Evolutionary conservation across 2,888 invertebrate species (phyloP).

Genomic region (Lasioglossum calceatum): DNA sequence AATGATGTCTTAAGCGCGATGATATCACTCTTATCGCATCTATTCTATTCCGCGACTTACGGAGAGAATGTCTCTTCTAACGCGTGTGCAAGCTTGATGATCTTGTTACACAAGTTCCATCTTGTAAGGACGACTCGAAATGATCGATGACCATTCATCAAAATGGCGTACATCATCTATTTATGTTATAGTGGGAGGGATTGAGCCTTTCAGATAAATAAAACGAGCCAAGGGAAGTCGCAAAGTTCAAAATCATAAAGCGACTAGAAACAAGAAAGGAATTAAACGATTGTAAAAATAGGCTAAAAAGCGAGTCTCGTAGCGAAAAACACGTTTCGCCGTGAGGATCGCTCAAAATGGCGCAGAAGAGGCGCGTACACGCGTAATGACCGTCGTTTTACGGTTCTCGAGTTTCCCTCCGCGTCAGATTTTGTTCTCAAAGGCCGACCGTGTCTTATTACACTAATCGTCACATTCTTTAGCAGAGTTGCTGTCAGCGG

Average conservation of each 20-base stretch:
- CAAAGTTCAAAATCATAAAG: not conserved
- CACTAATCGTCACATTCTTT: slow-evolving; percentile 37
- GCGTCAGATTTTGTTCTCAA: slow-evolving; percentile 35
- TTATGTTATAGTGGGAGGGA: too few species aligned
- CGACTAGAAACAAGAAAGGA: not conserved
- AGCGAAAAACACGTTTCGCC: not conserved
- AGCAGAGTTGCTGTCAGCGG: not conserved
- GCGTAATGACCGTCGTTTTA: slow-evolving; percentile 41
- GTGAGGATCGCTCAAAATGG: not conserved
- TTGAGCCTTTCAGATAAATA: not conserved
- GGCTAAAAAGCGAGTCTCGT: not conserved
- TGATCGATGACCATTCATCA: too few species aligned
- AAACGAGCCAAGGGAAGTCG: not conserved
- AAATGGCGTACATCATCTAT: not conserved
- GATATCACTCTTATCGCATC: slow-evolving; percentile 12
- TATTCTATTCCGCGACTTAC: not conserved
- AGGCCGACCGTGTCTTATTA: slow-evolving; percentile 38
- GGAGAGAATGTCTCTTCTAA: not conserved
- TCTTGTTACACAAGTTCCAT: not conserved
- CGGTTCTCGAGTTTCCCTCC: slow-evolving; percentile 50
- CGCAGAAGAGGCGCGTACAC: slow-evolving; percentile 9
- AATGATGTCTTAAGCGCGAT: not conserved
- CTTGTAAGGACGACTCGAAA: not conserved
- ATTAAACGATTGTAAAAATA: not conserved
- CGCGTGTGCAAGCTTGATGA: not conserved